phyloP scores from a whole-genome alignment of 2,113 vertebrate species.

The Syngnathus scovelli region DNA sequence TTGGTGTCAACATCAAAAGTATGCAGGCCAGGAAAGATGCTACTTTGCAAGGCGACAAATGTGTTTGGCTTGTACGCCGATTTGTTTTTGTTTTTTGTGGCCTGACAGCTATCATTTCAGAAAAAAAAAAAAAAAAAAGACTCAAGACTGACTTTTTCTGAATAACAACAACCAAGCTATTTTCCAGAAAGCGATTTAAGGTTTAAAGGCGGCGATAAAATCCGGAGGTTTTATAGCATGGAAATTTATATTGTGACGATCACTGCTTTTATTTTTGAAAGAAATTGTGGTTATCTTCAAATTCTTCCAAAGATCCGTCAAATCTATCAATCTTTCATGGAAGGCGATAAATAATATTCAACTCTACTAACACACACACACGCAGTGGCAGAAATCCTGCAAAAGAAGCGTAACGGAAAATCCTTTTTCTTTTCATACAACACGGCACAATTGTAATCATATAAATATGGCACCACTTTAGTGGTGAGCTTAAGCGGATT shows the following conservation, averaged over 20 bases:
- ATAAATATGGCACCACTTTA: neutral
- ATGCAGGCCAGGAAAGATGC: slow-evolving; percentile 43
- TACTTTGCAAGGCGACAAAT: slow-evolving; percentile 20
- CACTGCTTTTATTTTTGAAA: neutral
- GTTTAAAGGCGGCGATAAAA: neutral
- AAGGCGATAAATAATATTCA: neutral
- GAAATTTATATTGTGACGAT: neutral
- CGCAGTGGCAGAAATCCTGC: neutral
- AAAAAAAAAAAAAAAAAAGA: neutral
- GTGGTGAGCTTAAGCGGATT: slow-evolving; percentile 51
- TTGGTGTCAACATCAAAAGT: slow-evolving; percentile 42
- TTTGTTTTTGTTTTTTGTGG: slow-evolving; percentile 6
- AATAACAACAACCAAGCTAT: neutral
- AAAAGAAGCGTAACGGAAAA: neutral
- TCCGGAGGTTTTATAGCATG: neutral
- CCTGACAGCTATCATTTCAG: neutral
- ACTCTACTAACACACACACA: neutral
- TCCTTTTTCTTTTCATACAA: no score
- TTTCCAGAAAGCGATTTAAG: neutral
- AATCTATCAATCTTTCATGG: neutral
- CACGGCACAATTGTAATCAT: neutral
- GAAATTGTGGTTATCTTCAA: neutral
- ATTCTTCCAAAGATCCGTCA: neutral
- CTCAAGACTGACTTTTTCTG: neutral
- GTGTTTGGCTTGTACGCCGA: slow-evolving; percentile 10